Percentiles rank a stretch among this genome's conserved stretches.
Evolutionary conservation across 2,113 vertebrate genomes (phyloP).

Genomic region (Tachysurus fulvidraco): DNA sequence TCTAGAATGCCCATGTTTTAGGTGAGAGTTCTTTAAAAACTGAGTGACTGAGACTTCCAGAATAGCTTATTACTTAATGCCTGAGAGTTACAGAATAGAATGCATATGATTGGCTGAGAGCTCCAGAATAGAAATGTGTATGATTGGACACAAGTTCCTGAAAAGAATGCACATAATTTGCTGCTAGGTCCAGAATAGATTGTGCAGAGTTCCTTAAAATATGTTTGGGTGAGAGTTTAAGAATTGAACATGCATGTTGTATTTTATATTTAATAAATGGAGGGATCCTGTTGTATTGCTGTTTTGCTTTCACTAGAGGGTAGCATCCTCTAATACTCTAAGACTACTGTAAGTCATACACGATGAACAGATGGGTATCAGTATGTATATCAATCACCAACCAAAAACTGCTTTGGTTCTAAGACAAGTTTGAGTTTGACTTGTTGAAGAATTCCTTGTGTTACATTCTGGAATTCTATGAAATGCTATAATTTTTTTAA

Average conservation of each 20-base stretch:
- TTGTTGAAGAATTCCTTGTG: neutral
- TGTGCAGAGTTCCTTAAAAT: too few relatives aligned
- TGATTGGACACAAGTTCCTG: neutral
- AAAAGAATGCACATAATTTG: neutral
- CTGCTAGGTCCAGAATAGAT: neutral
- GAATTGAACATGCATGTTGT: neutral
- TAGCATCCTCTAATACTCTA: constrained; percentile 8
- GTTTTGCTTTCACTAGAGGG: constrained; percentile 16
- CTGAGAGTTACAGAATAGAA: neutral
- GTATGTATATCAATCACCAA: neutral
- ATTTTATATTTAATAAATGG: neutral
- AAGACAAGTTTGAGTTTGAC: neutral
- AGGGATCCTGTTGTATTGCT: neutral
- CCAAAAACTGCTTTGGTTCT: neutral
- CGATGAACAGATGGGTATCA: neutral
- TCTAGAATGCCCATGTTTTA: neutral
- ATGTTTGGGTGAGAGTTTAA: neutral
- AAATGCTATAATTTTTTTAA: neutral
- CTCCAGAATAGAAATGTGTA: too few relatives aligned
- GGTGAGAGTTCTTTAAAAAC: neutral
- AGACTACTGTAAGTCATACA: neutral
- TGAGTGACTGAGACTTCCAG: neutral
- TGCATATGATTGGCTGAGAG: neutral
- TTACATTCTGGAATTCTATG: neutral
- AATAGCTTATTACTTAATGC: neutral